Percentiles rank a stretch among this genome's conserved stretches.
These are phyloP conservation scores for Patiria pectinifera DNA, from an alignment of 53 echinoderm and acorn worm genomes.

Conservation along the genomic window DNA sequence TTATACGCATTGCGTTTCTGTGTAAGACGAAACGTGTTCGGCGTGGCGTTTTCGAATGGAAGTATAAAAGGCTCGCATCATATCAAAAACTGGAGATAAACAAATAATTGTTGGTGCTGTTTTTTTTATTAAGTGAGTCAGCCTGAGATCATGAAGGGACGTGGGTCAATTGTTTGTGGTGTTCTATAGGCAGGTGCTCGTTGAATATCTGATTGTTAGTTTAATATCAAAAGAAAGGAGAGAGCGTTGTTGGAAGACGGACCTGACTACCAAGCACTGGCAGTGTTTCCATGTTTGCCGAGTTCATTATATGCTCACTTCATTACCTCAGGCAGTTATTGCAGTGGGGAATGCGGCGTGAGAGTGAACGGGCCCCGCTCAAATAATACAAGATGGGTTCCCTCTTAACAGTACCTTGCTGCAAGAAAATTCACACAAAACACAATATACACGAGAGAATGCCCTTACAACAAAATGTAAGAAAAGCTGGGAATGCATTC, in stretches of 20 bases:
- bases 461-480: too few relatives aligned
- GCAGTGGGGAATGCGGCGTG: constrained; percentile 10
- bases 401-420: not conserved
- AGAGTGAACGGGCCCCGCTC: not conserved
- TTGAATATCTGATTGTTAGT: constrained; percentile 5
- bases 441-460: too few relatives aligned
- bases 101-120: constrained; percentile 8
- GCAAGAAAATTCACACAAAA: too few relatives aligned
- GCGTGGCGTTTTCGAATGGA: constrained; percentile 18
- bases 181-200: not conserved
- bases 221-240: constrained; percentile 3
- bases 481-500: too few relatives aligned
- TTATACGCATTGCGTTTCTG: constrained; percentile 13
- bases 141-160: constrained; percentile 1
- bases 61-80: not conserved
- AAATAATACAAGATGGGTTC: not conserved
- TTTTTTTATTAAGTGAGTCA: constrained; percentile 7
- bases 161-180: not conserved
- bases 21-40: constrained; percentile 26
- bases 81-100: not conserved
- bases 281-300: constrained; percentile 17
- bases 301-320: constrained; percentile 30
- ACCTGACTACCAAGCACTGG: constrained; percentile 25
- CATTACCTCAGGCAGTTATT: constrained; percentile 31
- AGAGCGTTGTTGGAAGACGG: not conserved